Conservation (phyloP, 2,113 vertebrate species). For the Zootoca vivipara region DNA sequence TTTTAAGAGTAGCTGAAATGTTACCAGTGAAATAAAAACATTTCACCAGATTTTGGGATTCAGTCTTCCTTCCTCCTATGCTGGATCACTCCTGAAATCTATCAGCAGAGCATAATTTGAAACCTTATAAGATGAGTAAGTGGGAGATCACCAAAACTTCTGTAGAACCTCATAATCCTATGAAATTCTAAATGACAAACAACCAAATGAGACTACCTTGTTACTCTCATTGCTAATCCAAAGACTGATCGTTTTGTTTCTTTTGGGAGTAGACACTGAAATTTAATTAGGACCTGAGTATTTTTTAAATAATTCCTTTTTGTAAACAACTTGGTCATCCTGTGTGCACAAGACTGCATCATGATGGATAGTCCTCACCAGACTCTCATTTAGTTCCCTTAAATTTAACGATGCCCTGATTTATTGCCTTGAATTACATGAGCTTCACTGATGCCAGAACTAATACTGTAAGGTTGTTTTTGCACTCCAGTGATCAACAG, state of each 20-base stretch:
- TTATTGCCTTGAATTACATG: constrained; percentile 8
- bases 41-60: not conserved
- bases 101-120: not conserved
- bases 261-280: constrained; percentile 5
- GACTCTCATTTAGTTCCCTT: constrained; percentile 16
- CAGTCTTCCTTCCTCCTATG: not conserved
- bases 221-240: constrained; percentile 13
- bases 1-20: not conserved
- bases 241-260: not conserved
- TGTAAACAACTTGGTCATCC: constrained; percentile 20
- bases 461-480: constrained; percentile 24
- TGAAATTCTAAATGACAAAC: not conserved
- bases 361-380: constrained; percentile 10
- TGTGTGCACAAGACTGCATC: not conserved
- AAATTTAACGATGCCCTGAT: constrained; percentile 19
- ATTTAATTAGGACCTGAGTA: constrained; percentile 1
- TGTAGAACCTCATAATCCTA: not conserved
- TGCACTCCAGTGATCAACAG: constrained; percentile 22
- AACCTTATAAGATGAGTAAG: not conserved
- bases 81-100: not conserved
- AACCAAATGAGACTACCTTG: not conserved
- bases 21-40: not conserved
- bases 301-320: not conserved
- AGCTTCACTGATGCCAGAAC: constrained; percentile 17
- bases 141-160: not conserved